Conservation (phyloP, 2,888 invertebrate species). For the Geophilus truncorum region DNA sequence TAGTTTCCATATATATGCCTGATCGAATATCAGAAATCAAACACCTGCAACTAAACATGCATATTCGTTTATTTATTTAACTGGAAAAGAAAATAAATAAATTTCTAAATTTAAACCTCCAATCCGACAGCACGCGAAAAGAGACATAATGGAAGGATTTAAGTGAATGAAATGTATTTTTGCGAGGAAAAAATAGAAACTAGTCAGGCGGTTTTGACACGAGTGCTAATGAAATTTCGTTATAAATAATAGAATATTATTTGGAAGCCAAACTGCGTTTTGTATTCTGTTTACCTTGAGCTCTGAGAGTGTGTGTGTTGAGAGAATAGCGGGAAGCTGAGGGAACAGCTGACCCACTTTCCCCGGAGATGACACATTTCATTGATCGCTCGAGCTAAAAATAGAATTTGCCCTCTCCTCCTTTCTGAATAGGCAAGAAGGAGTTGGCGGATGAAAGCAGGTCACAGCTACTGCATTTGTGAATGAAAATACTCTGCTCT, state of each 20-base stretch:
- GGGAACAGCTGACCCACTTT: constrained; percentile 27
- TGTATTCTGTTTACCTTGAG: not conserved
- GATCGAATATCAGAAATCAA: not conserved
- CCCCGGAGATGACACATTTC: constrained; percentile 27
- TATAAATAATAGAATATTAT: not conserved
- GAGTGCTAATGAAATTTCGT: not conserved
- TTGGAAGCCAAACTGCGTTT: not conserved
- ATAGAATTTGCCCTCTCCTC: constrained; percentile 10
- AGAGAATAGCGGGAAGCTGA: constrained; percentile 15
- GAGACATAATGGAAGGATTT: not conserved
- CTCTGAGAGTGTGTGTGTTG: not conserved
- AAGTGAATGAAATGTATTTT: not conserved
- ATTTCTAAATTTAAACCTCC: not conserved
- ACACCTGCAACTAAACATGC: not conserved
- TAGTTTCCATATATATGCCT: not conserved
- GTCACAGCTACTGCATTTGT: constrained; percentile 22
- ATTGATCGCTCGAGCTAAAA: constrained; percentile 1
- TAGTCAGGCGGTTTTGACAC: not conserved
- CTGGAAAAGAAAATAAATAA: not conserved
- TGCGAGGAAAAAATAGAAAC: not conserved
- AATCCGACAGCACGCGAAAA: too few species aligned
- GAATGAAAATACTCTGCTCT: constrained; percentile 20
- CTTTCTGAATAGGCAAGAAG: constrained; percentile 12
- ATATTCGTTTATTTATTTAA: not conserved
- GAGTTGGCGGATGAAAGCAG: constrained; percentile 6